These are phyloP conservation scores for Paracanthobrama guichenoti DNA, from an alignment of 2,113 vertebrate species.

Conservation along the genomic window DNA sequence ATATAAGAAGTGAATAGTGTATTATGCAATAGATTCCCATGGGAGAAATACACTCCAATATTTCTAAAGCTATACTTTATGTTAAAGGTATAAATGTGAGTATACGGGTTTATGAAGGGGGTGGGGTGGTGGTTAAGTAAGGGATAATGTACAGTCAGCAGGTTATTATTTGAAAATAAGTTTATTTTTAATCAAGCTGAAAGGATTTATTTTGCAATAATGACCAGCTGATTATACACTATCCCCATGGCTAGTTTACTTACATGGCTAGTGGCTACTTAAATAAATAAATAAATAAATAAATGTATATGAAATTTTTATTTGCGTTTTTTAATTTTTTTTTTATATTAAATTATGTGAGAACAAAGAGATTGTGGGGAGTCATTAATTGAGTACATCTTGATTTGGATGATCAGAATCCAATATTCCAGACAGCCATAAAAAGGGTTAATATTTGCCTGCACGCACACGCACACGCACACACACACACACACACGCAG, in stretches of 20 bases:
- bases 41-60: constrained; percentile 5
- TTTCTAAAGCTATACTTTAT: background rate
- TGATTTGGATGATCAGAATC: no score
- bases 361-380: background rate
- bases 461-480: no score
- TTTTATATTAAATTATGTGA: no score
- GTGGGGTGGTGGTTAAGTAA: background rate
- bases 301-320: background rate
- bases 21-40: constrained; percentile 37
- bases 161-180: background rate
- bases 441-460: no score
- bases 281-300: background rate
- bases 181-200: background rate
- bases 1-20: constrained; percentile 36
- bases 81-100: background rate
- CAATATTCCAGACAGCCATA: no score
- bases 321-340: background rate
- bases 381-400: background rate
- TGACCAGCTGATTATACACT: background rate
- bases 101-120: background rate
- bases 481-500: no score
- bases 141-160: background rate
- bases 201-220: background rate
- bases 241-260: no score
- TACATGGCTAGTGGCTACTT: background rate